These are phyloP conservation scores for Scylla paramamosain DNA, from an alignment of 1,140 invertebrate species.

Conservation along the genomic window DNA sequence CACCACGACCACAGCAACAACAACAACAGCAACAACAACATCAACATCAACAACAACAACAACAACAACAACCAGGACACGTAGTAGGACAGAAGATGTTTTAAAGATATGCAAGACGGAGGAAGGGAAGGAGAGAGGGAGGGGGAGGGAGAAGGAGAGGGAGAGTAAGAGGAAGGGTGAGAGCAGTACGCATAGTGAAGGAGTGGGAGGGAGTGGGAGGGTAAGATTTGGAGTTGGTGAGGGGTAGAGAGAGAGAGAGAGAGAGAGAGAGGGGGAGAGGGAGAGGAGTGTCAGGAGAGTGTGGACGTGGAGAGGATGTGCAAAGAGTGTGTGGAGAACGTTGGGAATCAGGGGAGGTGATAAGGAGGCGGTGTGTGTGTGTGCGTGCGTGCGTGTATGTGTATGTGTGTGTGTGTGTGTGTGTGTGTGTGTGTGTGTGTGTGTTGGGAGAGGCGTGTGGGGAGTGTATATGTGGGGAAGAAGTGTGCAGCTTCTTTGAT, in stretches of 20 bases:
- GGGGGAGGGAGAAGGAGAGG: background rate
- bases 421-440: conserved; percentile 43
- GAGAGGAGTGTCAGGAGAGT: background rate
- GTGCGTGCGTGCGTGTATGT: conserved; percentile 36
- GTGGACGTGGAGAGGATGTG: background rate
- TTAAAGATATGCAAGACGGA: conserved; percentile 35
- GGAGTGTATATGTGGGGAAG: conserved; percentile 27
- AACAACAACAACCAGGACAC: conserved; percentile 28
- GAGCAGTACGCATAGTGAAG: too few species aligned
- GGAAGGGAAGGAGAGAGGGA: conserved; percentile 5
- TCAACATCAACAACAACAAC: background rate
- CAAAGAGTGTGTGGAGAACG: background rate
- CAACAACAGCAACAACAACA: too few species aligned
- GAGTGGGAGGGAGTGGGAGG: background rate
- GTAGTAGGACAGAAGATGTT: conserved; percentile 21
- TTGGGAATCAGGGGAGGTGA: background rate
- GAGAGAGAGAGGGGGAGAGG: background rate
- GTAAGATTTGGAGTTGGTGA: background rate
- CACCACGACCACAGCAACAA: background rate
- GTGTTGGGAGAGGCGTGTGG: conserved; percentile 36
- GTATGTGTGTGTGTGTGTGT: conserved; percentile 43
- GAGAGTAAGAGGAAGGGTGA: background rate
- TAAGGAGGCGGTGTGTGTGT: conserved; percentile 17
- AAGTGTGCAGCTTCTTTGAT: background rate
- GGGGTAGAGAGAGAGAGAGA: conserved; percentile 23